Evolutionary conservation across 2,888 invertebrate species (phyloP).

Genomic region (Cetonia aurata): DNA sequence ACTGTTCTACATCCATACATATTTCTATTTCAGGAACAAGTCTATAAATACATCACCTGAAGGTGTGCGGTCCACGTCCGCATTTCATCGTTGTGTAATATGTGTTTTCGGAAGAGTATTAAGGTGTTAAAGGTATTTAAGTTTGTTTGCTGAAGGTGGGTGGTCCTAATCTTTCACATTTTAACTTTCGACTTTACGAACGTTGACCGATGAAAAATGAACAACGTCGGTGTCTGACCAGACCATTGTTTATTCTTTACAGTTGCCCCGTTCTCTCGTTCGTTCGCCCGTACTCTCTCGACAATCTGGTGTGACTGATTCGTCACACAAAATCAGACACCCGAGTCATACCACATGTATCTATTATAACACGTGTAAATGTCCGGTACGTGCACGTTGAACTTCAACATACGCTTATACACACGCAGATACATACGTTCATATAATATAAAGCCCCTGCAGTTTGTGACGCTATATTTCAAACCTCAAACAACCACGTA

Average conservation of each 20-base stretch:
- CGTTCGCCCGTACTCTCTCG: conserved; percentile 5
- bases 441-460: neutral
- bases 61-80: conserved; percentile 43
- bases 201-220: conserved; percentile 43
- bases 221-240: conserved; percentile 22
- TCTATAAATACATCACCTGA: conserved; percentile 42
- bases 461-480: neutral
- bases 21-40: conserved; percentile 31
- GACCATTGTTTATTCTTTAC: conserved; percentile 26
- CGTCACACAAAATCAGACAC: conserved; percentile 26
- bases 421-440: neutral
- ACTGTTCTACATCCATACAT: neutral
- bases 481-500: neutral
- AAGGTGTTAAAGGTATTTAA: conserved; percentile 48
- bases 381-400: neutral
- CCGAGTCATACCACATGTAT: neutral
- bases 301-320: conserved; percentile 13
- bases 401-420: neutral
- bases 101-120: conserved; percentile 44
- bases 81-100: conserved; percentile 45
- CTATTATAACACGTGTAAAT: neutral
- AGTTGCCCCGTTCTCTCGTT: neutral
- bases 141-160: conserved; percentile 47
- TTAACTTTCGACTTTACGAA: conserved; percentile 34
- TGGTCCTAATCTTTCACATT: conserved; percentile 47